These are phyloP conservation scores for Digitonthophagus gazella DNA, from an alignment of 2,888 invertebrate genomes.

Conservation along the genomic window DNA sequence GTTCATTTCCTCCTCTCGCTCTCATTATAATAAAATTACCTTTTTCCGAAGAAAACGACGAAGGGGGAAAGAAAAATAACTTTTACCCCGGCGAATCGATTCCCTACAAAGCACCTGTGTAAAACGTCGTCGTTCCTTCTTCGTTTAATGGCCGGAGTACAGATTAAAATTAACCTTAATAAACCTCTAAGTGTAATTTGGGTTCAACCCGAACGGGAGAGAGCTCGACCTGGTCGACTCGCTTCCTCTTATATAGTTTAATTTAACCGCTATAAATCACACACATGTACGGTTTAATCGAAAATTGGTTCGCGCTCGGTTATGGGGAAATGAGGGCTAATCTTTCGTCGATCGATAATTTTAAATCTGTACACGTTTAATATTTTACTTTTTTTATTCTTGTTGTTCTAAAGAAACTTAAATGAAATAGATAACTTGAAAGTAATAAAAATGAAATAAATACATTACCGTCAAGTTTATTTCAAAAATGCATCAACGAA, in stretches of 20 bases:
- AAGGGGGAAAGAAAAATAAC: conserved; percentile 1
- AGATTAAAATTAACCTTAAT: conserved; percentile 23
- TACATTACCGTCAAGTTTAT: neutral
- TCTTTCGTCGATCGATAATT: neutral
- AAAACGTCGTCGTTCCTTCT: neutral
- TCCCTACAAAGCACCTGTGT: neutral
- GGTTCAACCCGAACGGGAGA: neutral
- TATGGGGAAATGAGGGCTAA: neutral
- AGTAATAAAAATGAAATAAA: neutral
- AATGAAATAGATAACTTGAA: neutral
- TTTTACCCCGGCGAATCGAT: too few relatives aligned
- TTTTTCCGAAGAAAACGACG: conserved; percentile 25
- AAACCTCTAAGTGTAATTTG: conserved; percentile 12
- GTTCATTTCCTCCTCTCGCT: conserved; percentile 35
- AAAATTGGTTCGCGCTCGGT: neutral
- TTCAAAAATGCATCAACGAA: neutral
- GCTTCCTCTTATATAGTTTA: conserved; percentile 3
- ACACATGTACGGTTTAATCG: conserved; percentile 3
- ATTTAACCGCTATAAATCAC: conserved; percentile 5
- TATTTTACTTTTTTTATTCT: neutral
- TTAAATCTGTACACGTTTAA: neutral
- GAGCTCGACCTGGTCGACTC: neutral
- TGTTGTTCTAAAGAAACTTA: neutral
- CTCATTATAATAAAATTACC: conserved; percentile 37
- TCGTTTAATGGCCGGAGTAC: conserved; percentile 14